Evolutionary conservation across 2,888 invertebrate species (phyloP).

Genomic region (Steinernema carpocapsae): DNA sequence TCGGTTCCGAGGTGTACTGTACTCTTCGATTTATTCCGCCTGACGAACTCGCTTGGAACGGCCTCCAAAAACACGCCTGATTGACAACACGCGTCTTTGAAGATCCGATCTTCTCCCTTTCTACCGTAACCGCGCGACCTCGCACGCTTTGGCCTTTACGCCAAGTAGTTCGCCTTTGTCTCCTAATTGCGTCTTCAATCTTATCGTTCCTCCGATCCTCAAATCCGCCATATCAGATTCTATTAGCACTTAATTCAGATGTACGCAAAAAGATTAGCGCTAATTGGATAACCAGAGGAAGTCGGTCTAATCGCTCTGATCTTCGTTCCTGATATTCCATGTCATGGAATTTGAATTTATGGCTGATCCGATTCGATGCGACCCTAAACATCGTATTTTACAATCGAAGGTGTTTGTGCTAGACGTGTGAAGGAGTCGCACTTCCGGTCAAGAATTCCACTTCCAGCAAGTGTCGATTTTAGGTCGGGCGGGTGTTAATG

Average conservation of each 20-base stretch:
- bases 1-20: no score
- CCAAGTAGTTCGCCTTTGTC: neutral
- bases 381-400: slow-evolving; percentile 1
- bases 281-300: neutral
- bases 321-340: no score
- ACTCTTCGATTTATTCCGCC: no score
- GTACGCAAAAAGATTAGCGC: neutral
- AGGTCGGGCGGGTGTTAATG: no score
- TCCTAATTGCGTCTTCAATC: neutral
- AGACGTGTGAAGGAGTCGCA: neutral
- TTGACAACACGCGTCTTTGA: no score
- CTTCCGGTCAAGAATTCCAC: neutral
- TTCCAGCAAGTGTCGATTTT: no score
- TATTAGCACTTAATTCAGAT: slow-evolving; percentile 27
- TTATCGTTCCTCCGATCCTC: slow-evolving; percentile 1
- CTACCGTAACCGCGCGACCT: neutral
- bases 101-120: slow-evolving; percentile 32
- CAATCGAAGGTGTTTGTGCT: slow-evolving; percentile 1
- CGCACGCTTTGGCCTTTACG: slow-evolving; percentile 27
- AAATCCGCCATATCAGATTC: neutral
- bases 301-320: neutral
- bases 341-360: neutral
- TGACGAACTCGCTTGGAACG: no score
- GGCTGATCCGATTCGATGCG: slow-evolving; percentile 2
- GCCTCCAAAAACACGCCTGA: neutral